These are phyloP conservation scores for Bombus difficillimus DNA, from an alignment of 1,140 invertebrate genomes.

Conservation along the genomic window DNA sequence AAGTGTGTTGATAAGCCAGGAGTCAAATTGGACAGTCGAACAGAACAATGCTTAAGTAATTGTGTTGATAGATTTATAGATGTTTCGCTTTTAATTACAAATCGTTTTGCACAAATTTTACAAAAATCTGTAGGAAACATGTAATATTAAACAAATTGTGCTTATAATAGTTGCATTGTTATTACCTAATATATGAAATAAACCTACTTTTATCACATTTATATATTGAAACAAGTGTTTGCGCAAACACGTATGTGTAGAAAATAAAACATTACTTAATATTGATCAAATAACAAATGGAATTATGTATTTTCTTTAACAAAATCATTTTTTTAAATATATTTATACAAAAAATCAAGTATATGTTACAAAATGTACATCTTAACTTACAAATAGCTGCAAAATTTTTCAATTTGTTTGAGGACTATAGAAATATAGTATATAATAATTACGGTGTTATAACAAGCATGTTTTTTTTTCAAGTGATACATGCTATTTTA, in stretches of 20 bases:
- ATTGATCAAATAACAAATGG: not conserved
- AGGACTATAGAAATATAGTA: not conserved
- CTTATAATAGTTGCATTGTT: conserved; percentile 4
- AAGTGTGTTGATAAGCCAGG: conserved; percentile 95
- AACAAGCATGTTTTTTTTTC: not conserved
- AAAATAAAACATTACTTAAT: conserved; percentile 11
- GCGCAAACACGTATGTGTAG: too few relatives aligned
- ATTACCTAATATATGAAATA: conserved; percentile 3
- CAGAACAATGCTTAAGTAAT: conserved; percentile 95
- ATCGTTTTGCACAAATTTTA: conserved; percentile 91
- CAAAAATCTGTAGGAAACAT: conserved; percentile 84
- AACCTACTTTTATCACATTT: conserved; percentile 21
- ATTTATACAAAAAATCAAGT: conserved; percentile 6
- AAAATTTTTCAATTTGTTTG: not conserved
- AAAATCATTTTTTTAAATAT: conserved; percentile 23
- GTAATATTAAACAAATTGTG: conserved; percentile 51
- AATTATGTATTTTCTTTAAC: conserved; percentile 6
- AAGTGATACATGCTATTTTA: conserved; percentile 3
- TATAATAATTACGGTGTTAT: not conserved
- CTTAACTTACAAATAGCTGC: not conserved
- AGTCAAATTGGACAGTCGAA: conserved; percentile 92
- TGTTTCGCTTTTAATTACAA: conserved; percentile 92
- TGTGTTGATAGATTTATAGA: conserved; percentile 98
- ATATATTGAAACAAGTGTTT: not conserved
- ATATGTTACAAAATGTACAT: conserved; percentile 39